Evolutionary conservation across 2,113 vertebrate species (phyloP).

Genomic region (Callocephalon fimbriatum): DNA sequence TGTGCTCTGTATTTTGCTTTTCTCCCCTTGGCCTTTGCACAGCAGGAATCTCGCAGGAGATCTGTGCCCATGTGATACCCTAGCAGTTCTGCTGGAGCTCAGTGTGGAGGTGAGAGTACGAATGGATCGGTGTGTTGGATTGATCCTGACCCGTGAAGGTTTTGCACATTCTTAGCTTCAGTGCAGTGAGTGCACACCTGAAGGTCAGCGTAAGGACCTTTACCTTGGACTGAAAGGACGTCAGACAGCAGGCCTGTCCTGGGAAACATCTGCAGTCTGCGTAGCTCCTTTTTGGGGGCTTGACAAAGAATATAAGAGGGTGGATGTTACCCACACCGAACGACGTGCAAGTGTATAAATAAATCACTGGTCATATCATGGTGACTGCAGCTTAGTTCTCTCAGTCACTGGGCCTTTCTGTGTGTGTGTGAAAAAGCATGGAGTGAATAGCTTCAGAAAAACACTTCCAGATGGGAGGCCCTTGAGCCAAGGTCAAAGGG

Average conservation of each 20-base stretch:
- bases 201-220: rapidly evolving
- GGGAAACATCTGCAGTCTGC: not conserved
- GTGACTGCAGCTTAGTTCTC: not conserved
- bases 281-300: not conserved
- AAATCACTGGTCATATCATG: rapidly evolving
- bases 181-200: not conserved
- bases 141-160: not conserved
- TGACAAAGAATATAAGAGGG: not conserved
- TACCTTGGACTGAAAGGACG: not conserved
- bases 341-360: not conserved
- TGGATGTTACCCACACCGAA: not conserved
- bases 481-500: not conserved
- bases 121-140: not conserved
- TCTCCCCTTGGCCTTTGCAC: not conserved
- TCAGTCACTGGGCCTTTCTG: not conserved
- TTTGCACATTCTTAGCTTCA: not conserved
- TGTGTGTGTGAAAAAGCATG: not conserved
- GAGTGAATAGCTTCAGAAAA: not conserved
- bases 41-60: not conserved
- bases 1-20: not conserved
- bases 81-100: not conserved
- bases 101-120: rapidly evolving
- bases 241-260: not conserved
- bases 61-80: rapidly evolving
- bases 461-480: not conserved